Conservation (phyloP, 1,140 invertebrate species). For the Listronotus oregonensis region DNA sequence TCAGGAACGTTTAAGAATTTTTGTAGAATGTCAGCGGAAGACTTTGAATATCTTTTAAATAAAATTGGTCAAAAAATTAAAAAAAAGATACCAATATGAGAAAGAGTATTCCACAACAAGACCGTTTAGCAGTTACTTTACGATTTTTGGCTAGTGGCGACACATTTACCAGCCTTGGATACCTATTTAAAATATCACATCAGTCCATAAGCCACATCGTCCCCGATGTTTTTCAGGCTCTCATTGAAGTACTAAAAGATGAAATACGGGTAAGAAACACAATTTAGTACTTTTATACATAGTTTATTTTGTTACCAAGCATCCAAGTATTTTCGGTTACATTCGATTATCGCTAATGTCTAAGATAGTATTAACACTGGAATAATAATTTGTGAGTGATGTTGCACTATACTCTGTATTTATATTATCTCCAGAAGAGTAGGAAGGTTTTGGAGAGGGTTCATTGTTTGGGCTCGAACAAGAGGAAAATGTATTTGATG, state of each 20-base stretch:
- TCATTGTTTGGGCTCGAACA: constrained; percentile 16
- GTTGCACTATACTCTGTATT: too few species aligned
- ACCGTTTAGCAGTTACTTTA: constrained; percentile 45
- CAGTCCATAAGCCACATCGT: too few species aligned
- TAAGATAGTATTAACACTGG: too few species aligned
- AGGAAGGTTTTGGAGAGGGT: constrained; percentile 16
- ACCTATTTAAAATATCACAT: constrained; percentile 45
- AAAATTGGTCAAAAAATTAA: constrained; percentile 38
- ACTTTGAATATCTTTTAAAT: too few species aligned
- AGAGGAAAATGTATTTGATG: constrained; percentile 13
- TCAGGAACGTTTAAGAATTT: constrained; percentile 38
- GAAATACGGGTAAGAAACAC: constrained; percentile 41
- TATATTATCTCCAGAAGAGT: too few species aligned
- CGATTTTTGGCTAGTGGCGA: constrained; percentile 48
- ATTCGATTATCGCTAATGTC: too few species aligned
- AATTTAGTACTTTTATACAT: constrained; percentile 1
- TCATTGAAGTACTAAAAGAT: constrained; percentile 42
- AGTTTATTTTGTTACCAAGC: background rate
- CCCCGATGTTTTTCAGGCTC: too few species aligned
- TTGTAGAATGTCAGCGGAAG: constrained; percentile 39
- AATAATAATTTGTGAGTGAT: too few species aligned
- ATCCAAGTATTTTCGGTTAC: background rate
- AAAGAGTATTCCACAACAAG: constrained; percentile 25
- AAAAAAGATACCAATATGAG: constrained; percentile 35
- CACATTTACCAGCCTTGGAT: constrained; percentile 39